A percentile compares a stretch with the other conserved stretches of the same genome.
phyloP scores from a whole-genome alignment of 35 echinoderm and acorn worm genomes.

The Eucidaris tribuloides region DNA sequence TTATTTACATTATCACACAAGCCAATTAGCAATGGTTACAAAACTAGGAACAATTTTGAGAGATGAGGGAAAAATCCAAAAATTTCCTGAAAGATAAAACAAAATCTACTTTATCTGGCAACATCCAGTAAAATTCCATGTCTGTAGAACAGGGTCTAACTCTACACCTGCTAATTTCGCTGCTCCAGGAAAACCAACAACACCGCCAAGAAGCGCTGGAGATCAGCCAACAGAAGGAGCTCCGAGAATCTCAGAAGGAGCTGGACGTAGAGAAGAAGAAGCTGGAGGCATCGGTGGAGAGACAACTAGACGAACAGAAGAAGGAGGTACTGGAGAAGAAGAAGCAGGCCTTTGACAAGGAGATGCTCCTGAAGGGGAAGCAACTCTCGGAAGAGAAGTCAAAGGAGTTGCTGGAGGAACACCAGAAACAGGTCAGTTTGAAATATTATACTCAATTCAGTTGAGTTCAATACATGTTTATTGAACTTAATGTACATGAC shows the following conservation, averaged over 20 bases:
- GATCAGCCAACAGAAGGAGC: conserved; percentile 52
- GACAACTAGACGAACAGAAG: conserved; percentile 73
- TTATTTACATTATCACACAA: too few species aligned
- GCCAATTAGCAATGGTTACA: too few species aligned
- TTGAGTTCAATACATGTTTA: too few species aligned
- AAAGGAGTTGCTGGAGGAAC: conserved; percentile 76
- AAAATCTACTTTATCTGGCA: too few species aligned
- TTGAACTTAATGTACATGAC: too few species aligned
- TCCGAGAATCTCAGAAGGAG: conserved; percentile 2
- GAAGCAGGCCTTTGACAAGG: conserved; percentile 81
- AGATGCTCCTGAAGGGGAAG: conserved; percentile 88
- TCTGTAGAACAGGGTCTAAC: too few species aligned
- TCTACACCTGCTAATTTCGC: not conserved
- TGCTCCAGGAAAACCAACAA: conserved; percentile 51
- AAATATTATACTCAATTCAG: too few species aligned
- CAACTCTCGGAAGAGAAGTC: conserved; percentile 64
- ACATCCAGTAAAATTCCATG: too few species aligned
- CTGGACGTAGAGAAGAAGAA: conserved; percentile 46
- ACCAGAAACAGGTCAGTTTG: conserved; percentile 64
- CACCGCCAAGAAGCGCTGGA: conserved; percentile 62
- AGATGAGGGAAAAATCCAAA: too few species aligned
- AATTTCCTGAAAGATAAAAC: too few species aligned
- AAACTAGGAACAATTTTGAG: too few species aligned
- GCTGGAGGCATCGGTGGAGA: conserved; percentile 16
- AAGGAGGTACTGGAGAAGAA: conserved; percentile 44